Percentiles rank a stretch among this genome's conserved stretches.
These are phyloP conservation scores for Macroramphosus scolopax DNA, from an alignment of 2,797 vertebrate genomes.

Conservation along the genomic window DNA sequence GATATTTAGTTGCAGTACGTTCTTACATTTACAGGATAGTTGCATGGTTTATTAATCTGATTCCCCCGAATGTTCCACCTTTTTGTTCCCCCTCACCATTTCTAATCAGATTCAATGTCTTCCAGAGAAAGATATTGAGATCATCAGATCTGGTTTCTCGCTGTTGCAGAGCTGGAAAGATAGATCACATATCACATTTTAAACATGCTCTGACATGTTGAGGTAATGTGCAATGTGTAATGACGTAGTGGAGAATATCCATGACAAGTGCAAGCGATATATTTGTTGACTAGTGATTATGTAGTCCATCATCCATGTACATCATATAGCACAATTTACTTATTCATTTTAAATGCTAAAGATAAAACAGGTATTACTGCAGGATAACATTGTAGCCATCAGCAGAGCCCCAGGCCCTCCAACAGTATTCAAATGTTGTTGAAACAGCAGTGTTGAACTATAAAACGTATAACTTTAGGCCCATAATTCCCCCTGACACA, in stretches of 20 bases:
- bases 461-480: slow-evolving; percentile 13
- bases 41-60: too few relatives aligned
- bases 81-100: slow-evolving; percentile 50
- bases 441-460: not conserved
- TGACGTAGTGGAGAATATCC: too few relatives aligned
- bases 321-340: too few relatives aligned
- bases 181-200: slow-evolving; percentile 2
- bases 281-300: too few relatives aligned
- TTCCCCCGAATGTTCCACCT: slow-evolving; percentile 43
- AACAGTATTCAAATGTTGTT: slow-evolving; percentile 15
- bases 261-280: not conserved
- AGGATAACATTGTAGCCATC: not conserved
- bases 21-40: too few relatives aligned
- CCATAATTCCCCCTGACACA: slow-evolving; percentile 26
- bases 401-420: not conserved
- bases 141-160: slow-evolving; percentile 39
- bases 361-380: too few relatives aligned
- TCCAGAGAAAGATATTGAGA: slow-evolving; percentile 26
- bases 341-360: too few relatives aligned
- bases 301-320: too few relatives aligned
- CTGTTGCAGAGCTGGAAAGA: slow-evolving; percentile 13
- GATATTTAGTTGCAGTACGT: too few relatives aligned
- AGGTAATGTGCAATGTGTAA: not conserved
- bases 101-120: slow-evolving; percentile 55
- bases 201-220: slow-evolving; percentile 12